Base-by-base conservation (phyloP, 2,888 invertebrate genomes). In the Lutraria lutraria region DNA sequence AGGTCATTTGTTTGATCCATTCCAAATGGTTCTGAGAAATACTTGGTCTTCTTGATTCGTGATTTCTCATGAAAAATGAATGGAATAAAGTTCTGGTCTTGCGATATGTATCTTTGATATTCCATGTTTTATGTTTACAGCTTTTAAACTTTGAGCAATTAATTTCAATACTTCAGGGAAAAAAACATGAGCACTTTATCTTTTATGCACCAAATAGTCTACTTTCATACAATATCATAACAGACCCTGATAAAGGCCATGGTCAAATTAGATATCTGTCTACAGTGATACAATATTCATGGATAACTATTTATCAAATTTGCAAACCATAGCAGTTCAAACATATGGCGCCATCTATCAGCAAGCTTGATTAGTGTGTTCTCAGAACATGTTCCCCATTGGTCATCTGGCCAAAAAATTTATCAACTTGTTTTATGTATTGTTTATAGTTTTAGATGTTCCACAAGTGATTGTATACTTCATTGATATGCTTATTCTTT, bases 311-410 rank as follows among this genome's bases (percentile, higher is more conserved):
- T 31, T 31, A 31, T 76, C 76, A 76, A 76, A 76, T 76, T 76
- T 76, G 76, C 76, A 76, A 76, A 34, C 76, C 8, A 29, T 12
- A 31, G 16, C 72, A 72, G 10, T 12, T 34, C 34, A 76, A 81
- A 56, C 53, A 81, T 4, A 29, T 56, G 81, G 29, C 68, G 72
- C 76, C 85, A 85, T 60, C 85, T 85, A 31, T 85, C 85, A 80
- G 85, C 85, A 85, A 16, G 53, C 31, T 85, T 85, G 85, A 85
- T 85, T 85, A 85, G 85, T 43, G n/a, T 52, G n/a, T 81, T 81
- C 25, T 81, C n/a, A n/a, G 53, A 53, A 53, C 34, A n/a, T 76
- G 8, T 72, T 72, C 15, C 4, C 6, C 43, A n/a, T 31, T 84
- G 84, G 84, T 84, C 84, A 84, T 84, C 25, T 84, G 84, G 84